Conservation (phyloP, 2,888 invertebrate species). For the Lacanobia wlatinum region DNA sequence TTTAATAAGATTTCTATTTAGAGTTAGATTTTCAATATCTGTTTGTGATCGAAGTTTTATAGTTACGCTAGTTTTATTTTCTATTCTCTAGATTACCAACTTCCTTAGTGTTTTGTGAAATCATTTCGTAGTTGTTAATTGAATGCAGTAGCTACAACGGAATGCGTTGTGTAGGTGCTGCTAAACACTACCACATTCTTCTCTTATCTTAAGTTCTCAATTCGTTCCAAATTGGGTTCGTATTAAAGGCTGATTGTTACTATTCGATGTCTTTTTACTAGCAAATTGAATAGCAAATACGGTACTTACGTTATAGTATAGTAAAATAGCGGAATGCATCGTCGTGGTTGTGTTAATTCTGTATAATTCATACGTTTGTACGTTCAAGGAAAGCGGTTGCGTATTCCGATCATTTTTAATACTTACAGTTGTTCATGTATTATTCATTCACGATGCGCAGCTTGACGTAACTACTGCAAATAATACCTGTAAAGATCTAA, state of each 20-base stretch:
- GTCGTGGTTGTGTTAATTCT: constrained; percentile 50
- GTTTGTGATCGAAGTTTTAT: background rate
- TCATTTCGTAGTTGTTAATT: constrained; percentile 1
- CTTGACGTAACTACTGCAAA: constrained; percentile 72
- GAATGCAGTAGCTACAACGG: constrained; percentile 4
- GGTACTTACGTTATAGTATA: constrained; percentile 33
- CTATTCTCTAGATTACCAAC: background rate
- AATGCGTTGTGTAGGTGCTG: constrained; percentile 6
- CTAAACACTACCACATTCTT: constrained; percentile 32
- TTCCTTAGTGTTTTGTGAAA: background rate
- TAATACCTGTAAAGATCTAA: constrained; percentile 58
- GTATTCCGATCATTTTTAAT: constrained; percentile 77
- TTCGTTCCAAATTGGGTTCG: constrained; percentile 39
- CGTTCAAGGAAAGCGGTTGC: constrained; percentile 70
- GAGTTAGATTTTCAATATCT: constrained; percentile 13
- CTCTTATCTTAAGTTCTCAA: constrained; percentile 45
- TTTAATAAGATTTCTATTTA: constrained; percentile 33
- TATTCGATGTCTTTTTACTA: constrained; percentile 33
- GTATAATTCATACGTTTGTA: constrained; percentile 61
- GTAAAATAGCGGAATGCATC: constrained; percentile 54
- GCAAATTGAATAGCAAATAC: constrained; percentile 51
- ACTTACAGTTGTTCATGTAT: constrained; percentile 73
- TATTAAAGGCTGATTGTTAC: constrained; percentile 29
- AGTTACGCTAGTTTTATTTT: background rate
- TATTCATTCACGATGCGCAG: constrained; percentile 72